A percentile compares a stretch with the other conserved stretches of the same genome.
These are phyloP conservation scores for Labrus mixtus DNA, from an alignment of 2,113 vertebrate genomes.

Conservation along the genomic window DNA sequence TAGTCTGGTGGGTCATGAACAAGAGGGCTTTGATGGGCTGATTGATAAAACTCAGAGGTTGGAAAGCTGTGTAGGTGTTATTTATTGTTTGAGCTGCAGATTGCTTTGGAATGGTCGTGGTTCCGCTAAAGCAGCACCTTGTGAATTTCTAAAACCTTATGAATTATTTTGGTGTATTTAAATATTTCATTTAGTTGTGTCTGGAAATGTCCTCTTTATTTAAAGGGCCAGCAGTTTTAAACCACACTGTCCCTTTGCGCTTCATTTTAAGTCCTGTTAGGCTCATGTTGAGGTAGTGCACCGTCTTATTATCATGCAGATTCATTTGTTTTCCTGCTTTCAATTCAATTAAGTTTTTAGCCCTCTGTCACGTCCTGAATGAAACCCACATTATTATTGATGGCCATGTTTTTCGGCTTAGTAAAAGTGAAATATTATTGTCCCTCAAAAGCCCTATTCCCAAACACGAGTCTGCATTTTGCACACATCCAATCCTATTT, in stretches of 20 bases:
- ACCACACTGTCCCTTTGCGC: too few species aligned
- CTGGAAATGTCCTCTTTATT: not conserved
- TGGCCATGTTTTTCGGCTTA: too few species aligned
- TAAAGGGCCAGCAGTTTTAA: not conserved
- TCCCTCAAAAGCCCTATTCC: too few species aligned
- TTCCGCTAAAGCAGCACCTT: not conserved
- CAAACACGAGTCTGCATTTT: too few species aligned
- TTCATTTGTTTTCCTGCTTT: too few species aligned
- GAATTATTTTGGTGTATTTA: not conserved
- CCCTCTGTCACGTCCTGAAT: too few species aligned
- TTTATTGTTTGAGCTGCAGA: not conserved
- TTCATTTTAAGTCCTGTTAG: too few species aligned
- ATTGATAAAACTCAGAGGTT: not conserved
- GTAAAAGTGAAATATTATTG: too few species aligned
- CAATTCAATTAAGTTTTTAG: too few species aligned
- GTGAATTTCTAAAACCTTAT: not conserved
- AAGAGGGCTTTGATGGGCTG: not conserved
- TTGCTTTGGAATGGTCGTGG: not conserved
- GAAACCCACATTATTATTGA: too few species aligned
- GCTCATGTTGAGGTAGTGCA: too few species aligned
- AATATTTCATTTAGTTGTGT: not conserved
- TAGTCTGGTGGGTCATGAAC: conserved; percentile 46
- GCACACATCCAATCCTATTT: not conserved
- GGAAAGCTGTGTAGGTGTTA: not conserved
- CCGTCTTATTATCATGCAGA: too few species aligned